Evolutionary conservation across 2,888 invertebrate species (phyloP), one percentile per base, ranked within the genome.

Genomic region (Achlya flavicornis): DNA sequence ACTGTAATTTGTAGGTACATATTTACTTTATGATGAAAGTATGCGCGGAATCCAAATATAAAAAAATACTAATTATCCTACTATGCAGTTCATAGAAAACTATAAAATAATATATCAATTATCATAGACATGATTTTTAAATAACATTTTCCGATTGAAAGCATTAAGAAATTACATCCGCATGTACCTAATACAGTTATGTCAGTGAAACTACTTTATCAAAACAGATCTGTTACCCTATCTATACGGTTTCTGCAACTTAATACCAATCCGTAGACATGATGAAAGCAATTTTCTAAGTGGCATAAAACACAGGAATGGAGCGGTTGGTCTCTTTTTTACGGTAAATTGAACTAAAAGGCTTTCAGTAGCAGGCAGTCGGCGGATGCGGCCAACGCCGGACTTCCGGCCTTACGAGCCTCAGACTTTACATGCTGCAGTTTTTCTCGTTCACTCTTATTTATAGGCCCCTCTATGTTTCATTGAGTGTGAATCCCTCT

Each of bases 331-430:
- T 78, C 83, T 84, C 85, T 85, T 88, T 89, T 92, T 91, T 86
- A 89, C 90, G 89, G 80, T 87, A 87, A 91, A 91, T 91, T 92
- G 89, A 92, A 89, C 91, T 91, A 92, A 92, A 90, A 91, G 90
- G 90, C 90, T 90, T 90, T 90, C 87, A 86, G 82, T 73, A 80
- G 77, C 87, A 88, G 87, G 85, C 84, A 83, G 85, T 53, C 77
- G 75, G 78, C 86, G 91, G 90, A 90, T 88, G 88, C 83, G 87
- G 86, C 86, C 80, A 83, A 76, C 82, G 80, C 84, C 86, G 87
- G 87, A 88, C 80, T 76, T 89, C 90, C 89, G 85, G 82, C 80
- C 84, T 84, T 83, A 85, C 84, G 79, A 81, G 80, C 80, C 78
- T 80, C 76, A 83, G 80, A 79, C 82, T 86, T 85, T 84, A 83